Evolutionary conservation across 2,797 vertebrate species (phyloP).

Genomic region (Alauda arvensis): DNA sequence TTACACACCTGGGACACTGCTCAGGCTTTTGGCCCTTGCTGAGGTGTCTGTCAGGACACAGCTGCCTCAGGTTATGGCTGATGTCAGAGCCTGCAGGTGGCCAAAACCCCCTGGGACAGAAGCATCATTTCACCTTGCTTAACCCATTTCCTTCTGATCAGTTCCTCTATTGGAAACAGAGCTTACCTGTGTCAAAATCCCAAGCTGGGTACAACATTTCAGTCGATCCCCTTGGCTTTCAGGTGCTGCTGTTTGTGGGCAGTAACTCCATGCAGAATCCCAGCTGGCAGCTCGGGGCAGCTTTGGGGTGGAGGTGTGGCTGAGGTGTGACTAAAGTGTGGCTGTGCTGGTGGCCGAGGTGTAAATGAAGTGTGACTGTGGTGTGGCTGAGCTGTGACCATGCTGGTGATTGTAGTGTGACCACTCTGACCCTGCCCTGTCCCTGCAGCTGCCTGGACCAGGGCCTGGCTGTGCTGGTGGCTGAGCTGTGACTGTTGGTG

Average conservation of each 20-base stretch:
- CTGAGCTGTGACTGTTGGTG: no score
- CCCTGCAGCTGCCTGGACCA: constrained; percentile 88
- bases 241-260: background rate
- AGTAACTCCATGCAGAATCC: background rate
- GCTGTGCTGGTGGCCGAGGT: background rate
- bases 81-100: background rate
- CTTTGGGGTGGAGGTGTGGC: background rate
- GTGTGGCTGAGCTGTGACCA: background rate
- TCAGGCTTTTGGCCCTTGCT: no score
- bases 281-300: background rate
- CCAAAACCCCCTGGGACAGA: background rate
- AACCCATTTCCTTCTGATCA: background rate
- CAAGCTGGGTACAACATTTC: fast-evolving
- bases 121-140: background rate
- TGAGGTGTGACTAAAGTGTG: no score
- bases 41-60: background rate
- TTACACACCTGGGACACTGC: background rate
- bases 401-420: no score
- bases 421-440: background rate
- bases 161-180: fast-evolving
- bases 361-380: no score
- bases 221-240: fast-evolving
- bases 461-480: constrained; percentile 83
- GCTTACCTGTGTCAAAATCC: background rate
- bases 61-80: background rate